Evolutionary conservation across 2,113 vertebrate species (phyloP), one percentile per base, ranked within the genome.

Genomic region (Asarcornis scutulata): DNA sequence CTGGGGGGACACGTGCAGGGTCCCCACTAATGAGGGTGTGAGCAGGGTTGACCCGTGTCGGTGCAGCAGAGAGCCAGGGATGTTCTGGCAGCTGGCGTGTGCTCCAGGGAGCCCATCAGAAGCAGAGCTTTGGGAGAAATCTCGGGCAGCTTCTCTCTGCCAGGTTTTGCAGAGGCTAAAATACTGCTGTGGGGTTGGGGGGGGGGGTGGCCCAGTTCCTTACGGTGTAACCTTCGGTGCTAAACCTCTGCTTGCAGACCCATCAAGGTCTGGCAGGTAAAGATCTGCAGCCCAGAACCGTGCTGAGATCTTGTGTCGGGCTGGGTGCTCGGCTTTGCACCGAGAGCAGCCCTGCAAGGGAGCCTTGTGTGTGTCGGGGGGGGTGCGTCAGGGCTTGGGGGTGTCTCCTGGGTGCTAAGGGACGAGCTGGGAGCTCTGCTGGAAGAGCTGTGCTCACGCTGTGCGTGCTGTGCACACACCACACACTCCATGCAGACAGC

Each of bases 31-130:
- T 13, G 36, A 17, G 0, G 4, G 15, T 32, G 18, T 0, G 17
- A 38, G 60, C 25, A 20, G 48, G 46, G 7, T 18, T 42, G 29
- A 31, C 52, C 38, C 31, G 25, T 17, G 10, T 6, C 52, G 36
- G 58, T 0, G 10, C 40, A 56, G 55, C 4, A 1, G 55, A 8
- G 80, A 69, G 67, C 79, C 42, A 29, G 42, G 17, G 81, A 11
- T 31, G 3, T 29, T 42, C 5, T 3, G 23, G 59, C 38, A 36
- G 62, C 2, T 3, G 36, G 6, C 3, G 3, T 13, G 2, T 31
- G 31, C 46, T 60, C 22, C 32, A 29, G 38, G 36, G 27, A 83
- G 32, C 44, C 23, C 8, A 7, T 34, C 40, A 46, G 21, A 74
- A 73, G 56, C 42, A 21, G 40, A 20, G 36, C 6, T 27, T 40